phyloP scores from a whole-genome alignment of 2,113 vertebrate species.

The Aegypius monachus region DNA sequence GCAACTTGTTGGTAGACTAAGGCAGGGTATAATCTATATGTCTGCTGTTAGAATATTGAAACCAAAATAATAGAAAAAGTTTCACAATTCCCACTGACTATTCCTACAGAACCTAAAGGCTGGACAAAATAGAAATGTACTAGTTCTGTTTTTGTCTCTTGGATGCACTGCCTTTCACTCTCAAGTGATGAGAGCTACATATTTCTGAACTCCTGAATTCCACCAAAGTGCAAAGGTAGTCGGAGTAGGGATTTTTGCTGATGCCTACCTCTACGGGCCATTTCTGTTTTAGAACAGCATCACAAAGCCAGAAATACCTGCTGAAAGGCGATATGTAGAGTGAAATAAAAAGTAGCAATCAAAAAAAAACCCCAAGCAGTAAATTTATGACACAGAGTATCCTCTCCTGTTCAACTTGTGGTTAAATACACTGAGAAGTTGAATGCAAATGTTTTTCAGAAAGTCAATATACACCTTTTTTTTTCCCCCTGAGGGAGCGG shows the following conservation, averaged over 20 bases:
- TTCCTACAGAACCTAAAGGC: neutral
- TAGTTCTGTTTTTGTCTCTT: neutral
- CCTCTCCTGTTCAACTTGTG: neutral
- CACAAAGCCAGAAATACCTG: neutral
- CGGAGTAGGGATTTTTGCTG: neutral
- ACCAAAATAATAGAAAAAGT: neutral
- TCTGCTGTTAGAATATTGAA: neutral
- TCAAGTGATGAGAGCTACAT: accelerated
- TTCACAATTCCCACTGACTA: neutral
- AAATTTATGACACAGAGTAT: no score
- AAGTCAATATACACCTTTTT: neutral
- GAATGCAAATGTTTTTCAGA: neutral
- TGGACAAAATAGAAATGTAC: neutral
- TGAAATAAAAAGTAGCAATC: neutral
- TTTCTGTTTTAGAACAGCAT: neutral
- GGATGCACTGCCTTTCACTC: neutral
- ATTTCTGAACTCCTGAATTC: neutral
- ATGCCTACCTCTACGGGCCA: neutral
- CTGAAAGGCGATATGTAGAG: neutral
- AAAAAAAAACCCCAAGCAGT: accelerated
- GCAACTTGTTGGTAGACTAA: no score
- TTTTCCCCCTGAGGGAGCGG: constrained; percentile 56
- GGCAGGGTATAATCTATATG: neutral
- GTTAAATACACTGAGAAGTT: neutral
- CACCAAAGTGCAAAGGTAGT: neutral